Evolutionary conservation across 2,113 vertebrate genomes (phyloP).

Genomic region (Ardeotis arabs): DNA sequence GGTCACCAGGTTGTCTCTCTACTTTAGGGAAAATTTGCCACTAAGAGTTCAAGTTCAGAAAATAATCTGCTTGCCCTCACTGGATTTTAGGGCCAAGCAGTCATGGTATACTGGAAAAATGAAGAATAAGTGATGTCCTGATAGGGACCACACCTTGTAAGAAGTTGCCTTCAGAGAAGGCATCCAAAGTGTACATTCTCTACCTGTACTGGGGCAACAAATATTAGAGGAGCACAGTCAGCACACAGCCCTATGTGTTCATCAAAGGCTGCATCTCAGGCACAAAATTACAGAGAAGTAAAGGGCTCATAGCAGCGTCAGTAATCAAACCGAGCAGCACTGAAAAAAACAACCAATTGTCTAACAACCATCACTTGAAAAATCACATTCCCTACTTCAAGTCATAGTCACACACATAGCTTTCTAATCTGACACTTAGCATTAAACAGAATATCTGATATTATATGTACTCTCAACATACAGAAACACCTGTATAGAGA

Average conservation of each 20-base stretch:
- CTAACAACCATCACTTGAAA: background rate
- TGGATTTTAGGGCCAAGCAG: background rate
- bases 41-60: background rate
- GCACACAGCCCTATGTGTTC: accelerated
- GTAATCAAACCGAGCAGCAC: background rate
- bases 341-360: background rate
- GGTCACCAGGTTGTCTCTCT: background rate
- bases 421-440: background rate
- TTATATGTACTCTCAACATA: background rate
- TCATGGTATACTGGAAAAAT: background rate
- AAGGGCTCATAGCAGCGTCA: accelerated
- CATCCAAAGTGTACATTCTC: background rate
- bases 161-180: background rate
- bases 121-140: background rate
- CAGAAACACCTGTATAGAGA: background rate
- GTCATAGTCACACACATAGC: background rate
- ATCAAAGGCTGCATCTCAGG: background rate
- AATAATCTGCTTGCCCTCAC: background rate
- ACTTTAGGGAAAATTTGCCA: background rate
- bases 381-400: background rate
- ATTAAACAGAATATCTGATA: background rate
- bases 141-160: background rate
- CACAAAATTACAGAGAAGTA: background rate
- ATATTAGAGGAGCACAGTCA: background rate
- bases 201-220: accelerated